These are phyloP conservation scores for Rhea americana DNA, from an alignment of 2,113 vertebrate genomes.

Conservation along the genomic window DNA sequence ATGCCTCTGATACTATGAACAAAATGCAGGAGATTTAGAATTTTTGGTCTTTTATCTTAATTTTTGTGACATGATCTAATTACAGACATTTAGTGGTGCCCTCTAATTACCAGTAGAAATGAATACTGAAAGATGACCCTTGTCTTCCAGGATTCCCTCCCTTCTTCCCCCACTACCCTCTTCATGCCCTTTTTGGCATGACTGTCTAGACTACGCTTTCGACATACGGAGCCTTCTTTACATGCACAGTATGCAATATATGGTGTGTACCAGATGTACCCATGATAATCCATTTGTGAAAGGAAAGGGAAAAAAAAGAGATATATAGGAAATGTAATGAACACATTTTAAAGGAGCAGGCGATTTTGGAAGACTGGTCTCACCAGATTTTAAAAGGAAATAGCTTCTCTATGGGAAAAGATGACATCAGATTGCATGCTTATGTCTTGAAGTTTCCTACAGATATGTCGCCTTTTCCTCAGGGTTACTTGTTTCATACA, in stretches of 20 bases:
- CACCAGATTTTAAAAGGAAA: conserved; percentile 23
- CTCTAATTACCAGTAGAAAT: conserved; percentile 72
- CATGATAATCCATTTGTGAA: background rate
- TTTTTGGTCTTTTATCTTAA: conserved; percentile 71
- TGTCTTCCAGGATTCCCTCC: conserved; percentile 57
- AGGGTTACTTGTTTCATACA: conserved; percentile 45
- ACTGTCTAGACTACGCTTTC: background rate
- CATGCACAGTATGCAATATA: background rate
- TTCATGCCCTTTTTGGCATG: conserved; percentile 24
- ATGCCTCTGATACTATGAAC: background rate
- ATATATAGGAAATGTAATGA: background rate
- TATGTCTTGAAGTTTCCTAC: conserved; percentile 23
- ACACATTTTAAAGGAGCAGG: background rate
- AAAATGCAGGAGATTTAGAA: conserved; percentile 37
- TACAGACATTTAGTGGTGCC: conserved; percentile 57
- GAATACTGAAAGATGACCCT: conserved; percentile 75
- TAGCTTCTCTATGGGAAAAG: conserved; percentile 42
- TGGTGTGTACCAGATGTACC: background rate
- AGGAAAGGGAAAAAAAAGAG: background rate
- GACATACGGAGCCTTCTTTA: conserved; percentile 36
- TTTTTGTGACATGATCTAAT: conserved; percentile 76
- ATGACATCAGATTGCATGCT: conserved; percentile 59
- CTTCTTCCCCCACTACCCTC: conserved; percentile 38
- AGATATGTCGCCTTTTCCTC: conserved; percentile 46
- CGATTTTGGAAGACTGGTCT: background rate